Percentiles rank a stretch among this genome's conserved stretches.
phyloP scores from a whole-genome alignment of 2,113 vertebrate species.

The Ammodytes marinus region DNA sequence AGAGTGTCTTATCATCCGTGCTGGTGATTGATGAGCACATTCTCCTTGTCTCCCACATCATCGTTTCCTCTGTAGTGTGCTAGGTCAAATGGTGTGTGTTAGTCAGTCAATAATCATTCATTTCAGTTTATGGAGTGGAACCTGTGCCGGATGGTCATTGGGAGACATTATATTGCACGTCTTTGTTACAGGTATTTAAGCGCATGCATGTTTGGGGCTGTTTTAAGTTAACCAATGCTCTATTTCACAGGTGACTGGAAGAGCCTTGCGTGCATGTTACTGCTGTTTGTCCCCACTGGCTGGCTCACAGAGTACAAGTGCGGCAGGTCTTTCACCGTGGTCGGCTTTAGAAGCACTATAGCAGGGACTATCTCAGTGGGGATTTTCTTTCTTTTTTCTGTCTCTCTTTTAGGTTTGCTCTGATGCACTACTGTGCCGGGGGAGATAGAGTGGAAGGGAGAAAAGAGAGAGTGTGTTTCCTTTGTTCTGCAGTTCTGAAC shows the following conservation, averaged over 20 bases:
- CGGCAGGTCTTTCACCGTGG: slow-evolving; percentile 17
- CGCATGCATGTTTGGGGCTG: slow-evolving; percentile 23
- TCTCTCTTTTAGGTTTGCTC: slow-evolving; percentile 37
- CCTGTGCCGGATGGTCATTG: slow-evolving; percentile 54
- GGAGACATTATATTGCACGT: slow-evolving; percentile 55
- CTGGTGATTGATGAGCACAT: slow-evolving; percentile 68
- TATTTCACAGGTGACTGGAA: slow-evolving; percentile 65
- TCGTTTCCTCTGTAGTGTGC: slow-evolving; percentile 50
- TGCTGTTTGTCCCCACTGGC: slow-evolving; percentile 35
- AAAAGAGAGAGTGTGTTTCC: slow-evolving; percentile 51
- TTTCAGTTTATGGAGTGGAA: slow-evolving; percentile 74
- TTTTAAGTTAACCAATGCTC: slow-evolving; percentile 45
- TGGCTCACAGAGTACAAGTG: neutral
- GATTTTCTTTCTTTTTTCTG: slow-evolving; percentile 12
- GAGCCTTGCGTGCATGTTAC: slow-evolving; percentile 12
- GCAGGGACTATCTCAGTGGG: slow-evolving; percentile 31
- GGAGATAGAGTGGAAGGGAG: slow-evolving; percentile 34
- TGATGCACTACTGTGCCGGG: slow-evolving; percentile 52
- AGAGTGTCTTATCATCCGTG: slow-evolving; percentile 51
- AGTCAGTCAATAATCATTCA: slow-evolving; percentile 62
- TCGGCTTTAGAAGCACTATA: slow-evolving; percentile 30
- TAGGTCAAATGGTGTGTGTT: slow-evolving; percentile 71
- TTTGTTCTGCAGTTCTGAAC: slow-evolving; percentile 67
- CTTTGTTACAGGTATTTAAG: slow-evolving; percentile 37
- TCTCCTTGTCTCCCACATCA: slow-evolving; percentile 64